Evolutionary conservation across 2,888 invertebrate species (phyloP).

Genomic region (Epinotia demarniana): DNA sequence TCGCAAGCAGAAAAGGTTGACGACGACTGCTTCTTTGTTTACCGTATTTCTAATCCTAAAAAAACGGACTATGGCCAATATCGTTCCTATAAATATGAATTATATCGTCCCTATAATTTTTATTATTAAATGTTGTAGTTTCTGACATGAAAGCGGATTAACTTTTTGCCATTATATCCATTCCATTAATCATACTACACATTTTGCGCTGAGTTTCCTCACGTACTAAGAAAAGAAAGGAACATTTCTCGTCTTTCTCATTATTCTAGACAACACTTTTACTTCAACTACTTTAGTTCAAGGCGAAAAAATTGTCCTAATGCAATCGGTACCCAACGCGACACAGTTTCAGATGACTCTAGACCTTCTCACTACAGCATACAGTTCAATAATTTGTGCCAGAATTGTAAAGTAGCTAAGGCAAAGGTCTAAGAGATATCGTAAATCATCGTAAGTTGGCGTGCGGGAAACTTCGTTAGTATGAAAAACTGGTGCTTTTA

Average conservation of each 20-base stretch:
- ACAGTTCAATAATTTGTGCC: constrained; percentile 20
- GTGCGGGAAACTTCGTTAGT: constrained; percentile 40
- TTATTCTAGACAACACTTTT: constrained; percentile 33
- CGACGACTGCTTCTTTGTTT: too few species aligned
- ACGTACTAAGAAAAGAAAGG: constrained; percentile 7
- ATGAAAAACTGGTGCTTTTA: constrained; percentile 44
- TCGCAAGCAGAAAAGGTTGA: too few species aligned
- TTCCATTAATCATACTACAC: neutral
- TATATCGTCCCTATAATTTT: too few species aligned
- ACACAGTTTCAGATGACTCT: constrained; percentile 4
- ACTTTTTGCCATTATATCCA: neutral
- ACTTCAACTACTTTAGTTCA: constrained; percentile 31
- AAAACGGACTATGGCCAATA: too few species aligned
- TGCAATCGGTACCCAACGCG: neutral
- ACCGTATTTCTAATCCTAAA: too few species aligned
- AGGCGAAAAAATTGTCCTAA: constrained; percentile 29
- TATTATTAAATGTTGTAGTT: too few species aligned
- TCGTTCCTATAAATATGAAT: too few species aligned
- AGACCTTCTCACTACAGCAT: constrained; percentile 8
- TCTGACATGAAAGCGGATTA: neutral
- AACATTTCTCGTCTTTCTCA: constrained; percentile 9
- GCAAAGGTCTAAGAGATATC: constrained; percentile 34
- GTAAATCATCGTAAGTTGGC: constrained; percentile 44
- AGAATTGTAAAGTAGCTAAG: constrained; percentile 21
- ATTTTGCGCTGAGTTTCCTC: neutral